Base-by-base conservation (phyloP, 1,140 invertebrate species). In the Cydia strobilella region DNA sequence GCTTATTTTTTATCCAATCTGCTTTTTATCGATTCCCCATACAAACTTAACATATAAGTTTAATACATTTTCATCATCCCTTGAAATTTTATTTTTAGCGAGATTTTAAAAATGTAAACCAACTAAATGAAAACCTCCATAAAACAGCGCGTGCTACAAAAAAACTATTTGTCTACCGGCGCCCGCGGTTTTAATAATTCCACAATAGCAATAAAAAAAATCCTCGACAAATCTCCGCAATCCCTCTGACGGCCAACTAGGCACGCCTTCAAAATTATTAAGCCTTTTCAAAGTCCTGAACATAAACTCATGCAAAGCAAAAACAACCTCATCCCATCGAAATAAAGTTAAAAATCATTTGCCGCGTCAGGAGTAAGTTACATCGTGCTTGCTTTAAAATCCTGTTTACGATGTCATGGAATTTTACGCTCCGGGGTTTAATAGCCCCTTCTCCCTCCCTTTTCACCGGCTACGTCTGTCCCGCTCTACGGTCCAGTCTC, bases 231-330 rank as follows among this genome's bases (percentile, higher is more conserved):
- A 92, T 89, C 89, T 84, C 84, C 78, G 90, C 25, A 90, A 92
- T 91, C 89, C 89, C 82, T 78, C 75, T 76, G 79, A 88, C 86
- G 80, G 80, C 84, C 90, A 92, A 91, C 90, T 88, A 90, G 85
- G 88, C 90, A 92, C 89, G 90, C 90, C 89, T 89, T 87, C 82
- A 82, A 92, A 90, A 90, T 92, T 90, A 90, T 90, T 91, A 91
- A 90, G 86, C 86, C 81, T 87, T 87, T 87, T 84, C 79, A 83
- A 80, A 81, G 73, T 82, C 79, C 74, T 75, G 77, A 81, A 80
- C 75, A 80, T 35, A 73, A 73, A 35, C 10, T n/a, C 25, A 1
- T 12, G 18, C 72, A 76, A 23, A 71, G 0, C 9, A 86, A 80
- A 82, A 73, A 76, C 1, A 74, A 84, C 85, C 73, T 69, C 84